Evolutionary conservation across 2,113 vertebrate species (phyloP).

Genomic region (Nothoprocta perdicaria): DNA sequence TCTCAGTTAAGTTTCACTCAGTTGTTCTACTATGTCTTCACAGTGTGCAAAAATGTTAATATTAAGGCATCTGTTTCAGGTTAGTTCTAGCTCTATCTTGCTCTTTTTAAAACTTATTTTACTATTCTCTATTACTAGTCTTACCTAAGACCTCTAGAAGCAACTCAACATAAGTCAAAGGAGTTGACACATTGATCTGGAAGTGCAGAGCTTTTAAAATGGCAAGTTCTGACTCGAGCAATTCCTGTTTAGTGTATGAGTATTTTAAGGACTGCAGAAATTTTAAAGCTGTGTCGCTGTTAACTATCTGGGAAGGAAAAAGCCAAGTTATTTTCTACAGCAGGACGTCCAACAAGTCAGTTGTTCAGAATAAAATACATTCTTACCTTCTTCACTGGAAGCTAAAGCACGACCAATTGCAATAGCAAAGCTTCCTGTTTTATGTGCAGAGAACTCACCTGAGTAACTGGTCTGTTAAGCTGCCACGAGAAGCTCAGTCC

Average conservation of each 20-base stretch:
- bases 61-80: rapidly evolving
- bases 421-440: rapidly evolving
- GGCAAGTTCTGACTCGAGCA: constrained; percentile 88
- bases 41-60: neutral
- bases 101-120: rapidly evolving
- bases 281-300: constrained; percentile 78
- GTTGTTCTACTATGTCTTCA: neutral
- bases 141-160: constrained; percentile 94
- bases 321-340: neutral
- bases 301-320: constrained; percentile 80
- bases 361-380: neutral
- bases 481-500: neutral
- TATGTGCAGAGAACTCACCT: neutral
- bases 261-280: constrained; percentile 85
- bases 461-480: neutral
- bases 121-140: neutral
- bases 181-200: constrained; percentile 83
- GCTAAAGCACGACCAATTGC: rapidly evolving
- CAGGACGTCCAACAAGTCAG: neutral
- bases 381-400: neutral
- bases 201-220: constrained; percentile 89
- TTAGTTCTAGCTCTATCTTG: neutral
- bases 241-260: constrained; percentile 79
- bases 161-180: constrained; percentile 87
- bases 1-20: neutral